Conservation (phyloP, 2,113 vertebrate species). For the Esox niger region DNA sequence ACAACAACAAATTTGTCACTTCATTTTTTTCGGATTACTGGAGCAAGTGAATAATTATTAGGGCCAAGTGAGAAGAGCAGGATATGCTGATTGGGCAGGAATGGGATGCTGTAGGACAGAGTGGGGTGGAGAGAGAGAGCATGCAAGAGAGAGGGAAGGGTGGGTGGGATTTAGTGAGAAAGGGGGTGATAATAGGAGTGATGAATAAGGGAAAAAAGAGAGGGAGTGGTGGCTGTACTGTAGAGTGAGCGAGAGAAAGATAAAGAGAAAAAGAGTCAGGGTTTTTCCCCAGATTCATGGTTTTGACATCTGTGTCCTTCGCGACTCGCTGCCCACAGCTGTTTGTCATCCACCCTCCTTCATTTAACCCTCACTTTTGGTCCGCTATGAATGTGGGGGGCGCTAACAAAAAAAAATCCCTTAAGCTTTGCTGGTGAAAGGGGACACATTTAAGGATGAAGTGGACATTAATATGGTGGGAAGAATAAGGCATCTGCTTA, state of each 20-base stretch:
- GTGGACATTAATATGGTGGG: slow-evolving; percentile 60
- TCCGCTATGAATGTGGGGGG: slow-evolving; percentile 46
- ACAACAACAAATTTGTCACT: slow-evolving; percentile 56
- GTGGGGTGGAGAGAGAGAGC: slow-evolving; percentile 61
- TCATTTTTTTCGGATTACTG: slow-evolving; percentile 67
- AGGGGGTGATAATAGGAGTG: slow-evolving; percentile 1
- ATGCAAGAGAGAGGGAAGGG: slow-evolving; percentile 45
- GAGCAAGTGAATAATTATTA: slow-evolving; percentile 73
- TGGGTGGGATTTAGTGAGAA: slow-evolving; percentile 19
- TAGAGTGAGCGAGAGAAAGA: slow-evolving; percentile 19
- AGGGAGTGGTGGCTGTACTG: slow-evolving; percentile 3
- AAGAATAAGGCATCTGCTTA: slow-evolving; percentile 51
- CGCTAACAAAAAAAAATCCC: slow-evolving; percentile 8
- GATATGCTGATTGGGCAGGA: slow-evolving; percentile 76
- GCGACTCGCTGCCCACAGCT: slow-evolving; percentile 84
- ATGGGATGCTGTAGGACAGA: slow-evolving; percentile 35
- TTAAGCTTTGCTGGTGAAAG: slow-evolving; percentile 43
- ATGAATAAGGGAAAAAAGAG: not conserved
- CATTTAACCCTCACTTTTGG: slow-evolving; percentile 50
- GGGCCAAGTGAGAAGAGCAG: slow-evolving; percentile 57
- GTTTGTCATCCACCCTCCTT: slow-evolving; percentile 77
- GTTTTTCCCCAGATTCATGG: slow-evolving; percentile 76
- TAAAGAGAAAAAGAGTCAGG: not conserved
- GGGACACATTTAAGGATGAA: slow-evolving; percentile 63
- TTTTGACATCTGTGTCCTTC: slow-evolving; percentile 99